Conservation (phyloP, 2,113 vertebrate genomes). For the Eurypyga helias region DNA sequence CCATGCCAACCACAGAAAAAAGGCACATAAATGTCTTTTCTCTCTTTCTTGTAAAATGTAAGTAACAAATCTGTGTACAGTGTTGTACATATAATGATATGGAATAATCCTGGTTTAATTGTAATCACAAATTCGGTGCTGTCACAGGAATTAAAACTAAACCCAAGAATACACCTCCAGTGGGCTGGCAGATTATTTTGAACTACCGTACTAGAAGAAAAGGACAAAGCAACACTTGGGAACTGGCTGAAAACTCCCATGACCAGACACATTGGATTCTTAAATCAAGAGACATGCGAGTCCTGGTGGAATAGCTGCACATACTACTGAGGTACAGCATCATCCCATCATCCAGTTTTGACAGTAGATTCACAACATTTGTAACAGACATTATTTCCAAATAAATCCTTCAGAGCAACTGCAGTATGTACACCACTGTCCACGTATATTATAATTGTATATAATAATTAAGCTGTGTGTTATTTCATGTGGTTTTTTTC, state of each 20-base stretch:
- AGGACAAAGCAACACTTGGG: not conserved
- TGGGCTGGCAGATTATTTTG: not conserved
- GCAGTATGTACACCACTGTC: not conserved
- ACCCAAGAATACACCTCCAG: not conserved
- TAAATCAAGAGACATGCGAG: not conserved
- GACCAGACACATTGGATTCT: not conserved
- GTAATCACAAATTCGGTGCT: not conserved
- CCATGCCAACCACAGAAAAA: too few species aligned
- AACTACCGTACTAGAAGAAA: not conserved
- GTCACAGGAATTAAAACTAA: not conserved
- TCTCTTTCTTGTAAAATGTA: too few species aligned
- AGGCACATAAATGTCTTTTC: too few species aligned
- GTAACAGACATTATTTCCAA: not conserved
- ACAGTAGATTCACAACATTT: not conserved
- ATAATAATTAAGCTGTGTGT: fast-evolving
- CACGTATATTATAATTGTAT: not conserved
- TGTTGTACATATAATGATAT: fast-evolving
- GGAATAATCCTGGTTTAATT: not conserved
- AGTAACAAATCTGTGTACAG: not conserved
- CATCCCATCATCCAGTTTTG: fast-evolving
- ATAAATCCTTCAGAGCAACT: not conserved
- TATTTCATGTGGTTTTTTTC: not conserved
- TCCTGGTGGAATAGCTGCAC: not conserved
- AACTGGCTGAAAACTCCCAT: not conserved
- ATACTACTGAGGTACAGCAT: too few species aligned